phyloP scores from a whole-genome alignment of 2,888 invertebrate species.

The Phengaris alcon region DNA sequence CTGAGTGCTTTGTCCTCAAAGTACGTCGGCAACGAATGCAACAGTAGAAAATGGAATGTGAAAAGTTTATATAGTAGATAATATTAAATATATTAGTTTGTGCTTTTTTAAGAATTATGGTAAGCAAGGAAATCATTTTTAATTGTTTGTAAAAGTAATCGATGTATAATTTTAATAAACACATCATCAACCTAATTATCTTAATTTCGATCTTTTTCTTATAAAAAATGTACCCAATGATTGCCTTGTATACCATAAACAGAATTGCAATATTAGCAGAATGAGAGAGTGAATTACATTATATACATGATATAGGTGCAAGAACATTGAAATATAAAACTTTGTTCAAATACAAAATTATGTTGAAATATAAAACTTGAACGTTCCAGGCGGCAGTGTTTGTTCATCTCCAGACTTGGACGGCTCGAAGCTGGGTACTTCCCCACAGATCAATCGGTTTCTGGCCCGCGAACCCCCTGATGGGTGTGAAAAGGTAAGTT shows the following conservation, averaged over 20 bases:
- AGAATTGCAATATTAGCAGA: too few species aligned
- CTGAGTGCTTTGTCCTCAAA: not conserved
- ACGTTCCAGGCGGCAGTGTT: conserved; percentile 82
- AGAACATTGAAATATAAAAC: not conserved
- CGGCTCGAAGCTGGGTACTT: conserved; percentile 85
- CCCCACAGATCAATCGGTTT: conserved; percentile 91
- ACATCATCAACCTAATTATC: too few species aligned
- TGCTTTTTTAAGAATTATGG: not conserved
- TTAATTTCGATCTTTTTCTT: too few species aligned
- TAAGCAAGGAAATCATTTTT: not conserved
- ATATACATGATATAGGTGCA: not conserved
- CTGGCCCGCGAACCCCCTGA: conserved; percentile 92
- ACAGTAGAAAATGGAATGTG: conserved; percentile 9
- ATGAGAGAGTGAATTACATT: not conserved
- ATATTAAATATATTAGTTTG: not conserved
- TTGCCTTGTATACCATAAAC: too few species aligned
- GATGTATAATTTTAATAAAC: too few species aligned
- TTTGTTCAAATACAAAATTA: not conserved
- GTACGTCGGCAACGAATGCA: not conserved
- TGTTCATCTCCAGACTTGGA: conserved; percentile 88
- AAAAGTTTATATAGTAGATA: not conserved
- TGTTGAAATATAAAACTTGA: not conserved
- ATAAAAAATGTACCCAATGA: too few species aligned
- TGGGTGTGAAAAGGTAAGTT: conserved; percentile 88
- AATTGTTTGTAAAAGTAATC: not conserved